Base-by-base conservation (phyloP, 2,113 vertebrate species). In the Hippocampus mohnikei region DNA sequence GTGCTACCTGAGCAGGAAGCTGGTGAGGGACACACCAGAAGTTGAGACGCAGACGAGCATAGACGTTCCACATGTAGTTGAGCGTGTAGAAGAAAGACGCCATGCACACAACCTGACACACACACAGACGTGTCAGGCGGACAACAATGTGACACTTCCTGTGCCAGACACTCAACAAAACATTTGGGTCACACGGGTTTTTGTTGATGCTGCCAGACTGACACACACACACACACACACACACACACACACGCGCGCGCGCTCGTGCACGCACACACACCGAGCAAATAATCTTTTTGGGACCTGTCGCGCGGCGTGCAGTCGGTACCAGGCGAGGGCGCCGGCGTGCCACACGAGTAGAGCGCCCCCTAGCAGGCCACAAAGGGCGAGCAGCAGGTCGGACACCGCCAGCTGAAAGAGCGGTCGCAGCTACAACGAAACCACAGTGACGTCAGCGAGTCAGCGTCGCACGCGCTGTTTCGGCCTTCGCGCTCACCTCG, bases 11-110 rank as follows among this genome's bases (percentile, higher is more conserved):
- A 0, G 79, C 75, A 5, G 90, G 75, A 55, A 80, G 82, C 58
- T 87, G 91, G 42, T 85, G 83, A 3, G 84, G 72, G 73, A 82
- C 88, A 70, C 83, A 78, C 71, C 67, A 6, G 73, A 86, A 88
- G 75, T 92, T 94, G 79, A 85, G 75, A 67, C 87, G 93, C 46
- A 95, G 81, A n/a, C 91, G 91, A 29, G 44, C 82, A 85, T 93
- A 94, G 1, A 95, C 91, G 62, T 93, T 93, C 93, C 94, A 94
- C 62, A 93, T 90, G 48, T 95, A 96, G 92, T 94, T 94, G 78
- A 94, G 76, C 0, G 95, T 96, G 85, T 93, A 96, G 52, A 95
- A 85, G 81, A 96, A 96, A 61, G 95, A 96, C 2, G 94, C 91
- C 82, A 96, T 83, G 1, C 93, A 96, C 33, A 96, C 91, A 27